Base-by-base conservation (phyloP, 1,140 invertebrate species). In the Zaprionus inermis region DNA sequence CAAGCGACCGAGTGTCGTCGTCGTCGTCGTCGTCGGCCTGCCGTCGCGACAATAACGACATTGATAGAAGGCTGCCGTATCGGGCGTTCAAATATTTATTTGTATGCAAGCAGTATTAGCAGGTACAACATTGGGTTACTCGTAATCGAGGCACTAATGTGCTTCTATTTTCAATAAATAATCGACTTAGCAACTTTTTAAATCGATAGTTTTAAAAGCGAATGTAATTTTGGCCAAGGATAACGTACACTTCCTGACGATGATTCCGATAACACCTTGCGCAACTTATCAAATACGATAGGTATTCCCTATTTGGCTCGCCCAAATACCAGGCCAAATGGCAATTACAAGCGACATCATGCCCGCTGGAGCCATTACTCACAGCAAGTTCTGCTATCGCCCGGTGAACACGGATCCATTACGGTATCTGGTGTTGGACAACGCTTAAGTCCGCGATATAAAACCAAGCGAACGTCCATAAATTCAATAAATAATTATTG, bases 401-500 rank as follows among this genome's bases (percentile, higher is more conserved):
- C 24, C 20, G 65, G 49, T 67, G 67, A 76, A 68, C 74, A 71
- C 58, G 77, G 77, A 79, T 73, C 77, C 77, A 77, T 77, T 77
- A 72, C 77, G 63, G 70, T 80, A 80, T 81, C 85, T 90, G 81
- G 67, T 72, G 54, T 75, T 78, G 83, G 75, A 90, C 67, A 81
- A 77, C 71, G 69, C 78, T 80, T 59, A 75, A 71, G 72, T 89
- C 67, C 77, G 80, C 75, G 78, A 78, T 80, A 88, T 80, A 79
- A 86, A 88, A 75, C 74, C 76, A 74, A 72, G 61, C 74, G 67
- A 59, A 28, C 58, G 65, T 73, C 36, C 78, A 88, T 78, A 71
- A 88, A 88, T 84, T 88, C 84, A 84, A 88, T 88, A 88, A 88
- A 88, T 88, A 88, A 89, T 88, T 89, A 89, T 88, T 79, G 76